Evolutionary conservation across 2,888 invertebrate genomes (phyloP), one percentile per base, ranked within the genome.

Genomic region (Caenorhabditis wallacei): DNA sequence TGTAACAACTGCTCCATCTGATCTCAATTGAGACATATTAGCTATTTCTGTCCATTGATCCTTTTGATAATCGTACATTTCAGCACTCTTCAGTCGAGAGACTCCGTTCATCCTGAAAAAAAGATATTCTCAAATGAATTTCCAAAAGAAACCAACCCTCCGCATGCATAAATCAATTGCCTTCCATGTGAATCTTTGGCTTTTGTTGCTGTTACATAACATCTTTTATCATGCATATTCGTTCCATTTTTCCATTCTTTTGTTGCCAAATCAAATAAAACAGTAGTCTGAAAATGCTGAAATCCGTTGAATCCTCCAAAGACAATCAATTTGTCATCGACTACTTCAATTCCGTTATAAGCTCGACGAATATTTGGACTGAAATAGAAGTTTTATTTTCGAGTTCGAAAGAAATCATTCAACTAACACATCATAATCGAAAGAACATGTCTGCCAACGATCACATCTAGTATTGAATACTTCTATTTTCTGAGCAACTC

Each of bases 61-160:
- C 11, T 35, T 22, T 10, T 22, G 26, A 40, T 61, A 18, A 30
- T 85, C 80, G 64, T 78, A 84, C 22, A 53, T 10, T 57, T 75
- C 75, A 8, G 48, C 79, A 24, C 72, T 64, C n/a, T 61, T 75
- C 35, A 82, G 59, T n/a, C 76, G 75, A 8, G 72, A 64, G 2
- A 70, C 30, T 48, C 84, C 86, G 35, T 82, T 82, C 84, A 84
- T 84, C 51, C 84, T 82, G 57, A 37, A 75, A 48, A n/a, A 11
- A 57, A 18, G n/a, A 18, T 8, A 30, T 51, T 72, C 37, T 10
- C 30, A 18, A 43, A 22, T 16, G 7, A 30, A 30, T 4, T 10
- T 13, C 2, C 11, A n/a, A 18, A 30, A 24, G 24, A 57, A 48
- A 18, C 72, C 0, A n/a, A 80, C 78, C 84, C 84, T 66, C 84